Conservation (phyloP, 2,113 vertebrate species). For the Pandion haliaetus region DNA sequence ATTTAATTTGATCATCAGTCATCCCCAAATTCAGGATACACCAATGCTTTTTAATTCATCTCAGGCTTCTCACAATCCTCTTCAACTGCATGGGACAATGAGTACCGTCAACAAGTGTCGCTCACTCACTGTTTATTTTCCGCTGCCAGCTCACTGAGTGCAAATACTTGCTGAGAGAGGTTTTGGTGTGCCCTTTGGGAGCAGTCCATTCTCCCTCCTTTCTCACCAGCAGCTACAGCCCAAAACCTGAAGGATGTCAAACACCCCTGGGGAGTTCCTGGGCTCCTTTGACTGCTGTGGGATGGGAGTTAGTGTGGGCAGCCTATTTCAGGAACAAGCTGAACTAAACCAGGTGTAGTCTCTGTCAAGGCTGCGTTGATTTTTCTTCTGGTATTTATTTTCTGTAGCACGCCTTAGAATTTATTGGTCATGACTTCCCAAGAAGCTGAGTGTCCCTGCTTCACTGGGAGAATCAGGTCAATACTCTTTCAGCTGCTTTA, state of each 20-base stretch:
- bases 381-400: slow-evolving; percentile 2
- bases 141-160: neutral
- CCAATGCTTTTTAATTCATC: neutral
- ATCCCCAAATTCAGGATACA: neutral
- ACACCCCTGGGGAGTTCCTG: neutral
- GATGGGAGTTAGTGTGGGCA: neutral
- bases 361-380: neutral
- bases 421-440: neutral
- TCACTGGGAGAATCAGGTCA: neutral
- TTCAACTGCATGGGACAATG: neutral
- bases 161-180: neutral
- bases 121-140: neutral
- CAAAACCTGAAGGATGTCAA: neutral
- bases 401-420: neutral
- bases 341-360: neutral
- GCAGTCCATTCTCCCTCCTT: neutral
- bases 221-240: neutral
- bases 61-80: neutral
- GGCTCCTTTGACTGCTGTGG: neutral
- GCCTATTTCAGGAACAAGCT: neutral
- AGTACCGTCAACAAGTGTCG: neutral
- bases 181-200: neutral
- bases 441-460: neutral
- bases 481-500: slow-evolving; percentile 24
- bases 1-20: neutral